These are phyloP conservation scores for Hippocampus zosterae DNA, from an alignment of 2,113 vertebrate genomes.

Conservation along the genomic window DNA sequence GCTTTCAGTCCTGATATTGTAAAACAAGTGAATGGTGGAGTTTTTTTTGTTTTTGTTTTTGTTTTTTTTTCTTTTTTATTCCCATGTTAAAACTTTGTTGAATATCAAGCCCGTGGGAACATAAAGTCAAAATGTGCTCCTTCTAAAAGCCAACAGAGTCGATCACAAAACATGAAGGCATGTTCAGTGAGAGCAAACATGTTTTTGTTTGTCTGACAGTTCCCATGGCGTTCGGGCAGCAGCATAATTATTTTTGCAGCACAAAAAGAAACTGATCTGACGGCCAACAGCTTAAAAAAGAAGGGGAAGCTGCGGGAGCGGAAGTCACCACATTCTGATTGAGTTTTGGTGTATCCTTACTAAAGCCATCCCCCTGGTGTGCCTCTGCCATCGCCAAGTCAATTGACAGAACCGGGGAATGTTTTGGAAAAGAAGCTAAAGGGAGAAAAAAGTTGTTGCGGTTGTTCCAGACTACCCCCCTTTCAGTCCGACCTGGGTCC, in stretches of 20 bases:
- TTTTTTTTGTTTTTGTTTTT: too few relatives aligned
- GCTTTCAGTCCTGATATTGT: not conserved
- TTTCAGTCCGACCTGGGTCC: slow-evolving; percentile 77
- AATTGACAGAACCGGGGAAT: slow-evolving; percentile 57
- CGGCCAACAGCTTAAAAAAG: slow-evolving; percentile 55
- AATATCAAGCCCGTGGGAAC: not conserved
- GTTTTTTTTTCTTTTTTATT: too few relatives aligned
- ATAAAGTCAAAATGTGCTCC: not conserved
- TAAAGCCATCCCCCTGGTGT: slow-evolving; percentile 58
- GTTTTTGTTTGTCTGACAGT: slow-evolving; percentile 58
- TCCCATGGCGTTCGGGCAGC: slow-evolving; percentile 63
- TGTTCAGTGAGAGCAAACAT: slow-evolving; percentile 52
- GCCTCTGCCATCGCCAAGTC: slow-evolving; percentile 57
- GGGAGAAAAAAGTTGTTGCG: slow-evolving; percentile 46
- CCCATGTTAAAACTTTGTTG: not conserved
- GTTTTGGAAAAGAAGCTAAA: slow-evolving; percentile 56
- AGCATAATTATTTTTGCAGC: slow-evolving; percentile 58
- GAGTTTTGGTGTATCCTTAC: slow-evolving; percentile 56
- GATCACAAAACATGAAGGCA: slow-evolving; percentile 33
- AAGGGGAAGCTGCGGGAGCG: slow-evolving; percentile 60
- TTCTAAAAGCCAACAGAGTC: slow-evolving; percentile 13
- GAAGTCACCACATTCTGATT: slow-evolving; percentile 65
- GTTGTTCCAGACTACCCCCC: slow-evolving; percentile 32
- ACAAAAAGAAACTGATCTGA: slow-evolving; percentile 65
- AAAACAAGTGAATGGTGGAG: not conserved